Percentiles rank a stretch among this genome's conserved stretches.
These are phyloP conservation scores for Ornithoptera priamus DNA, from an alignment of 2,888 invertebrate genomes.

Conservation along the genomic window DNA sequence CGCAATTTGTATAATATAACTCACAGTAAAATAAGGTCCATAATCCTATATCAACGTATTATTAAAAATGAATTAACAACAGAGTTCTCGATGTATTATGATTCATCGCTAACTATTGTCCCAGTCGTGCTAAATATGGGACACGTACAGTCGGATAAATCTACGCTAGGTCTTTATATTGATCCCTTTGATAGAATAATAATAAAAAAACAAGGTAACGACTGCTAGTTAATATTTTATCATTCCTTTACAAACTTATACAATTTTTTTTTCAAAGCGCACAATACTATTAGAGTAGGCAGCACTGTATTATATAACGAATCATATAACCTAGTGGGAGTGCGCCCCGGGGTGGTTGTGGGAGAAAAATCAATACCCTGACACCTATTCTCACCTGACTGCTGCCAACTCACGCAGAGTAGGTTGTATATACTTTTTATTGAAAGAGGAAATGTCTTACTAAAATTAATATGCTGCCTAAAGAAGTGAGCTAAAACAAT, in stretches of 20 bases:
- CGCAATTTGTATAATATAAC: conserved; percentile 1
- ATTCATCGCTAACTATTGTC: conserved; percentile 59
- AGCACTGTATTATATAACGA: conserved; percentile 13
- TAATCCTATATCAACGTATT: conserved; percentile 5
- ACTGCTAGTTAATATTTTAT: background rate
- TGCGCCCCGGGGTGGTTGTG: conserved; percentile 24
- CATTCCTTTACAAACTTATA: background rate
- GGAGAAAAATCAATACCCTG: conserved; percentile 30
- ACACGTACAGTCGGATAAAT: conserved; percentile 34
- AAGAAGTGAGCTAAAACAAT: too few relatives aligned
- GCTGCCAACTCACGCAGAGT: conserved; percentile 17
- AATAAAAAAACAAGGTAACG: background rate
- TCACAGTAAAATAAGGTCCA: conserved; percentile 11
- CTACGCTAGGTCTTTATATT: conserved; percentile 30
- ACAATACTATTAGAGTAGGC: conserved; percentile 11
- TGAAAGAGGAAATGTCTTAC: background rate
- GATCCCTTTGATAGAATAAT: conserved; percentile 26
- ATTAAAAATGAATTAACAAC: conserved; percentile 19
- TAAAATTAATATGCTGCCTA: background rate
- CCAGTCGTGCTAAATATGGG: conserved; percentile 41
- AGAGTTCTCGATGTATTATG: conserved; percentile 47
- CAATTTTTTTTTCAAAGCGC: background rate
- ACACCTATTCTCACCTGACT: conserved; percentile 28
- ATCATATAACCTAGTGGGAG: conserved; percentile 7
- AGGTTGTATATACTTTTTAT: background rate